A percentile compares a stretch with the other conserved stretches of the same genome.
These are phyloP conservation scores for Daboia siamensis DNA, from an alignment of 2,113 vertebrate species.

Conservation along the genomic window DNA sequence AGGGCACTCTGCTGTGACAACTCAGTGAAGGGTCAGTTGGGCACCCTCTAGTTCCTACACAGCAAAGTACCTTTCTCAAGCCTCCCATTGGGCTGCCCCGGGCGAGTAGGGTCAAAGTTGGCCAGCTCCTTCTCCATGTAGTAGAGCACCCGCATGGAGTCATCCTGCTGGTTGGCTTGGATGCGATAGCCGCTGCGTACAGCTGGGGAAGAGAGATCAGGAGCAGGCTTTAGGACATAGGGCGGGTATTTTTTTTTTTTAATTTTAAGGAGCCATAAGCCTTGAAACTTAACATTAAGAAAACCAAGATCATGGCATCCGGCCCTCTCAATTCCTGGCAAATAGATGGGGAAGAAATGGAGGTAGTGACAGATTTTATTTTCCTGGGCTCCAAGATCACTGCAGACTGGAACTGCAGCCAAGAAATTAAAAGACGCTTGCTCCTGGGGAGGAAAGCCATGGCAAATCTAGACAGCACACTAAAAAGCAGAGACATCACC, in stretches of 20 bases:
- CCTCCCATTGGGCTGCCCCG: constrained; percentile 62
- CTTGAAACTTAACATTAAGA: neutral
- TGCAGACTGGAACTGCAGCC: too few relatives aligned
- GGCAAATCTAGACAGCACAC: too few relatives aligned
- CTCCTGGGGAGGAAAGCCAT: too few relatives aligned
- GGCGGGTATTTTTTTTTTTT: neutral
- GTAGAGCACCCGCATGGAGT: constrained; percentile 86
- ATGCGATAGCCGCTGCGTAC: constrained; percentile 87
- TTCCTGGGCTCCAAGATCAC: too few relatives aligned
- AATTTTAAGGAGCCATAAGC: neutral
- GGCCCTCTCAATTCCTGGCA: too few relatives aligned
- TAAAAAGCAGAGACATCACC: too few relatives aligned
- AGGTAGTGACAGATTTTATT: too few relatives aligned
- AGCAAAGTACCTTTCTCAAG: constrained; percentile 75
- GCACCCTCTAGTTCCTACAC: neutral
- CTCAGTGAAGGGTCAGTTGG: neutral
- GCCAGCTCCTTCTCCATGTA: constrained; percentile 89
- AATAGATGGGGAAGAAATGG: too few relatives aligned
- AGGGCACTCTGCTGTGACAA: neutral
- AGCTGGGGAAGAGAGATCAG: constrained; percentile 49
- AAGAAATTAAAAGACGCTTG: too few relatives aligned
- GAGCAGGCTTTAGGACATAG: neutral
- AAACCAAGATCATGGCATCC: too few relatives aligned
- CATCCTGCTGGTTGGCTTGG: constrained; percentile 84
- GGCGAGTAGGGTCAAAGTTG: constrained; percentile 80